Percentiles rank a stretch among this genome's conserved stretches.
phyloP scores from a whole-genome alignment of 2,113 vertebrate species.

The Cavia aperea region DNA sequence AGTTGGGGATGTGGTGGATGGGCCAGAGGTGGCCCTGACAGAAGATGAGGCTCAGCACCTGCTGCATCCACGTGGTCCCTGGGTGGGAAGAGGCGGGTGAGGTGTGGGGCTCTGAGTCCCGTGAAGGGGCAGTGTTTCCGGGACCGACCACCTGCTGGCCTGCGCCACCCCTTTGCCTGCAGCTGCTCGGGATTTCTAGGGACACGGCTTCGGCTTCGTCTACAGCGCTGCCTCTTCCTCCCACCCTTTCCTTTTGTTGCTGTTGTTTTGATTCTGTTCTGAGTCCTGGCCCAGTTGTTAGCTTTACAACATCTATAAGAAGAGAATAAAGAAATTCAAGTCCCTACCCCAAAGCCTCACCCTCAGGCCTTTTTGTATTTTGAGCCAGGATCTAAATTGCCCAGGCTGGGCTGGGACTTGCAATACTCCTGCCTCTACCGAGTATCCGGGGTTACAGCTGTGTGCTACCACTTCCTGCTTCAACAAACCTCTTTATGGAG shows the following conservation, averaged over 20 bases:
- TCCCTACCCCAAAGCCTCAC: neutral
- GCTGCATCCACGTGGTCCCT: constrained; percentile 92
- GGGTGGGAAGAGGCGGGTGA: neutral
- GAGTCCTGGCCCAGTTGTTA: neutral
- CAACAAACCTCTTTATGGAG: neutral
- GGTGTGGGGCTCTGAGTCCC: neutral
- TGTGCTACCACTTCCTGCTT: neutral
- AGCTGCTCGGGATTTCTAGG: neutral
- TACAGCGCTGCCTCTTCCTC: too few species aligned
- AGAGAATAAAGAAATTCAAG: neutral
- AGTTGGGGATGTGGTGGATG: constrained; percentile 79
- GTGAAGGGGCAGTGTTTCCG: neutral
- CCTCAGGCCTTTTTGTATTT: neutral
- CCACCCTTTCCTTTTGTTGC: neutral
- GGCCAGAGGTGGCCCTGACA: constrained; percentile 73
- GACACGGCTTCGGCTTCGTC: neutral
- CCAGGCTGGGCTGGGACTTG: neutral
- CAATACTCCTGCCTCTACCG: neutral
- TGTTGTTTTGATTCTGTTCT: neutral
- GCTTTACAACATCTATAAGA: neutral
- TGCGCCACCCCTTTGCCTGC: too few species aligned
- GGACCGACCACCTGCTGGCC: neutral
- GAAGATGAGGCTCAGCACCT: constrained; percentile 81
- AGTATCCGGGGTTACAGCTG: neutral
- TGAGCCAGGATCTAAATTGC: neutral